Evolutionary conservation across 1,140 invertebrate genomes (phyloP).

Genomic region (Leguminivora glycinivorella): DNA sequence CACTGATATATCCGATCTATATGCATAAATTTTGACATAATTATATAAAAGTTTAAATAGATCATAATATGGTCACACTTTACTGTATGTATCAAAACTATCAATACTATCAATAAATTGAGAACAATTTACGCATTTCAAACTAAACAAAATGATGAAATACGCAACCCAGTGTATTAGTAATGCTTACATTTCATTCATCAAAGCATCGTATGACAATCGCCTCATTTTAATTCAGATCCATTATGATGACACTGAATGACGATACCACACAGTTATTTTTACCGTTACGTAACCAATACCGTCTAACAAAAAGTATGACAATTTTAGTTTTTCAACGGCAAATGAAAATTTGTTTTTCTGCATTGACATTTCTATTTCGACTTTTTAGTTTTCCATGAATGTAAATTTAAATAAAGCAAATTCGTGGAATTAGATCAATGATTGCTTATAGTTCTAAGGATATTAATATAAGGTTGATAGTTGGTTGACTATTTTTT

Average conservation of each 20-base stretch:
- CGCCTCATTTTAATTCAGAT: neutral
- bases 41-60: too few species aligned
- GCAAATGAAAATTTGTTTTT: neutral
- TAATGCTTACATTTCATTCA: conserved; percentile 12
- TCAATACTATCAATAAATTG: neutral
- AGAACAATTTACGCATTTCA: neutral
- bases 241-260: neutral
- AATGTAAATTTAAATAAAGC: neutral
- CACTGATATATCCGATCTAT: too few species aligned
- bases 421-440: neutral
- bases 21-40: too few species aligned
- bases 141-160: neutral
- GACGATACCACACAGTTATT: neutral
- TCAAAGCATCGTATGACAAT: neutral
- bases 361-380: neutral
- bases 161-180: neutral
- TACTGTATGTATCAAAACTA: too few species aligned
- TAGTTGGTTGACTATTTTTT: neutral
- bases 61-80: neutral
- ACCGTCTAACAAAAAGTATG: neutral
- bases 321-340: neutral
- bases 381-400: neutral
- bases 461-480: neutral
- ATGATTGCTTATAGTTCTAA: neutral
- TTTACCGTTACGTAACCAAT: neutral